Evolutionary conservation across 2,797 vertebrate genomes (phyloP), one percentile per base, ranked within the genome.

Genomic region (Knipowitschia caucasica): DNA sequence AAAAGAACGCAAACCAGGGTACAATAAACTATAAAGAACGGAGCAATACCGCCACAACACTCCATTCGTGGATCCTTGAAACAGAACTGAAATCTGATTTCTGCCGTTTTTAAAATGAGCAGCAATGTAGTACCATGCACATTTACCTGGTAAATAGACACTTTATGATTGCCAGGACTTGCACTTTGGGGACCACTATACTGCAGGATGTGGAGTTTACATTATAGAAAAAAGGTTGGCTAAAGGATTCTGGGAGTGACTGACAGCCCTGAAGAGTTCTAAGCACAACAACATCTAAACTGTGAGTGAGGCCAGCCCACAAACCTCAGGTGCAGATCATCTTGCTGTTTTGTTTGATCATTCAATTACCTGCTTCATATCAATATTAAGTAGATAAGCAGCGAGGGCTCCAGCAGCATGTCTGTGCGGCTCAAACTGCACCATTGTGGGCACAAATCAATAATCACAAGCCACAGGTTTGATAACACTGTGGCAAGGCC

Each of bases 171-270:
- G 59, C 57, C 50, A 24, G 0, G 10, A 57, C 35, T 51, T 49
- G 33, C 17, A 29, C 44, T 30, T 30, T 45, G 54, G 50, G 38
- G 29, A 26, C 45, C 50, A 14, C 27, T 47, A 44, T 59, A 9
- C 5, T 49, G 12, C 58, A 59, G 26, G 31, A 26, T 26, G 26
- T 51, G 9, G 44, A 33, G 57, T 34, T 27, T 34, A 25, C 59
- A 39, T 66, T n/a, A 4, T 50, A 36, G 59, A 53, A 71, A 54
- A 15, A 31, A 35, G 24, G 26, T 47, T 60, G 42, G 29, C 54
- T 25, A 44, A 67, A 57, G 58, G 61, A 18, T 30, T 47, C 66
- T 69, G 69, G 69, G 75, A 56, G 53, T 73, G 64, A 80, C 64
- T 74, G 69, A 78, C 70, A 69, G 57, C 53, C 53, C 54, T 46